phyloP scores from a whole-genome alignment of 2,113 vertebrate species.

The Nerophis lumbriciformis region DNA sequence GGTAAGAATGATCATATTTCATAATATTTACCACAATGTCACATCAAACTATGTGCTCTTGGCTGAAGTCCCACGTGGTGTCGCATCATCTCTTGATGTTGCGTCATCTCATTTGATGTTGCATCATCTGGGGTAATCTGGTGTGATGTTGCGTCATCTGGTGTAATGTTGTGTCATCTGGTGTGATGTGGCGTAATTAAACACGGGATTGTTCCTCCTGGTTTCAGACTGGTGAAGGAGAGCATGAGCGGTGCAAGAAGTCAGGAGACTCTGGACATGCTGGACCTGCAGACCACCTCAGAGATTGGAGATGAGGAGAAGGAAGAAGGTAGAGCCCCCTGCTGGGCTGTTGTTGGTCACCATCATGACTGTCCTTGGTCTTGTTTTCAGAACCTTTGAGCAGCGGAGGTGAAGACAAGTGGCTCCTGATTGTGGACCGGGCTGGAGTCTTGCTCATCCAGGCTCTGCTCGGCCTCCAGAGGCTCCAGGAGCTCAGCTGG shows the following conservation, averaged over 20 bases:
- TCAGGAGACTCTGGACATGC: conserved; percentile 48
- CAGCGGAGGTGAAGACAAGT: conserved; percentile 49
- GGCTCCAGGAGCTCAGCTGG: conserved; percentile 66
- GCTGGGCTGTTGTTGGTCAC: neutral
- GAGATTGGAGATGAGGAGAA: conserved; percentile 37
- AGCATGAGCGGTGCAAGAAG: conserved; percentile 37
- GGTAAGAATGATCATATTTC: conserved; percentile 42
- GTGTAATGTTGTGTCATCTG: no score
- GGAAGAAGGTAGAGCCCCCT: conserved; percentile 39
- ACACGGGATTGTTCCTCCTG: no score
- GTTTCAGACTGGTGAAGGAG: conserved; percentile 51
- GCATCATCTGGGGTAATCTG: no score
- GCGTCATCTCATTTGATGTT: no score
- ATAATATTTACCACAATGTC: no score
- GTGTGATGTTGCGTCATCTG: no score
- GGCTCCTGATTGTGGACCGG: conserved; percentile 62
- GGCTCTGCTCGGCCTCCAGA: conserved; percentile 47
- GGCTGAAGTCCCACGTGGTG: no score
- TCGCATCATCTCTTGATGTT: no score
- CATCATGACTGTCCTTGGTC: neutral
- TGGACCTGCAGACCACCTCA: conserved; percentile 36
- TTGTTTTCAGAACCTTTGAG: conserved; percentile 26
- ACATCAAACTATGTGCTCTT: no score
- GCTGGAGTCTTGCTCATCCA: conserved; percentile 63
- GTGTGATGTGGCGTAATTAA: no score